Evolutionary conservation across 2,113 vertebrate genomes (phyloP), one percentile per base, ranked within the genome.

Genomic region (Tachycineta bicolor): DNA sequence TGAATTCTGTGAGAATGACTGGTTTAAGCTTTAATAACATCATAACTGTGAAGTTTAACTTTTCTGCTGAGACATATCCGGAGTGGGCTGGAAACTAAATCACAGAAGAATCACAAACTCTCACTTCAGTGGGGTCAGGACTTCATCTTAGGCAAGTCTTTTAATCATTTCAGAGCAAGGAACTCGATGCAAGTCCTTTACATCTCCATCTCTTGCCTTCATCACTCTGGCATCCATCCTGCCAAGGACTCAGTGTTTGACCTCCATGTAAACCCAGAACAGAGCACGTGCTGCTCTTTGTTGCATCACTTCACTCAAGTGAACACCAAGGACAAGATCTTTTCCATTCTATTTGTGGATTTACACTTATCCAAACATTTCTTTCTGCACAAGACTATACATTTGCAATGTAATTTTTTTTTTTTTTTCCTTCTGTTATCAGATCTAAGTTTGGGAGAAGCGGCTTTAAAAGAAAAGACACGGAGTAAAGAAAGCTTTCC

Each of bases 51-150:
- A 81, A 87, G 76, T 83, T 78, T 71, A 87, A 89, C 86, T 93
- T 96, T 86, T 67, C 91, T 90, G 56, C 80, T 91, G 70, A 20
- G 83, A 80, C 74, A 24, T 20, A 91, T 58, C 59, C 1, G 0
- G 67, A 83, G 50, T 4, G 69, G 50, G 39, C 55, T 90, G 59
- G 63, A 94, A 91, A 83, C 50, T 77, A 90, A 96, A 94, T 93
- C 87, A 56, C 75, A 87, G 70, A 94, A 85, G 53, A 91, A 95
- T 95, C 74, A 85, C n/a, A 83, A 87, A 76, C 37, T 90, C 55
- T 20, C 70, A 44, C 50, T 74, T 90, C 50, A 31, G 50, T 26
- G 15, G n/a, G 82, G 84, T 95, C 87, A 94, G 47, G 67, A 88
- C 79, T 91, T 86, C 89, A 83, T 89, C 89, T 93, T 26, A 88